Percentiles rank a stretch among this genome's conserved stretches.
phyloP scores from a whole-genome alignment of 1,140 invertebrate genomes.

The Drosophila persimilis region DNA sequence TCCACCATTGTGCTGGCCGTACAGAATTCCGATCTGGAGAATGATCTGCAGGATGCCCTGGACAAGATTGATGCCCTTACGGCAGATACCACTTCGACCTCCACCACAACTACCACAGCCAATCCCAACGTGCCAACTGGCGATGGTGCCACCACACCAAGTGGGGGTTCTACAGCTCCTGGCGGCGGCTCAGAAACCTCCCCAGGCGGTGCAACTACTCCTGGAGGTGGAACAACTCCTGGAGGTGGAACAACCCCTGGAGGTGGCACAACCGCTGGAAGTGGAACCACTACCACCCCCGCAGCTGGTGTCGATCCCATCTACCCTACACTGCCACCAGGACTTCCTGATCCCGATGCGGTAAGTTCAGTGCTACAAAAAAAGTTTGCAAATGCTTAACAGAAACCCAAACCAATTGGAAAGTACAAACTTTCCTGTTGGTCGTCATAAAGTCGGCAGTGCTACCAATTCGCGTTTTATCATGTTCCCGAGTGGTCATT shows the following conservation, averaged over 20 bases:
- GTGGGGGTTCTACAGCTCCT: slow-evolving; percentile 2
- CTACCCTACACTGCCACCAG: slow-evolving; percentile 72
- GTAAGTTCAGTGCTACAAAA: slow-evolving; percentile 42
- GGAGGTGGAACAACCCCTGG: slow-evolving; percentile 3
- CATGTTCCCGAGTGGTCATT: slow-evolving; percentile 4
- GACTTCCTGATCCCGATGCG: slow-evolving; percentile 67
- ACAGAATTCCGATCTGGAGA: slow-evolving; percentile 64
- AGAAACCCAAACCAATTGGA: background rate
- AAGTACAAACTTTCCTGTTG: slow-evolving; percentile 15
- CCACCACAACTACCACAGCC: slow-evolving; percentile 16
- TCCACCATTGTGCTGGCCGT: slow-evolving; percentile 83
- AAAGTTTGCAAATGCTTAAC: too few relatives aligned
- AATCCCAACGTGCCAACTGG: background rate
- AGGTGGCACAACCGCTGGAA: slow-evolving; percentile 5
- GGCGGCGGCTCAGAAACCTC: background rate
- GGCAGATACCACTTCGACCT: slow-evolving; percentile 44
- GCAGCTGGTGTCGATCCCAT: slow-evolving; percentile 38
- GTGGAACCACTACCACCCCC: slow-evolving; percentile 20
- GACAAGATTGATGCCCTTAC: slow-evolving; percentile 67
- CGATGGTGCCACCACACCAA: background rate
- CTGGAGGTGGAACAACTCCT: slow-evolving; percentile 1
- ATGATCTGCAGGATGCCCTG: slow-evolving; percentile 72
- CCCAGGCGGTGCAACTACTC: slow-evolving; percentile 2
- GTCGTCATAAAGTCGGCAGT: slow-evolving; percentile 62
- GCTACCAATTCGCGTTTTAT: slow-evolving; percentile 55